Evolutionary conservation across 2,888 invertebrate species (phyloP), one percentile per base, ranked within the genome.

Genomic region (Hypolimnas misippus): DNA sequence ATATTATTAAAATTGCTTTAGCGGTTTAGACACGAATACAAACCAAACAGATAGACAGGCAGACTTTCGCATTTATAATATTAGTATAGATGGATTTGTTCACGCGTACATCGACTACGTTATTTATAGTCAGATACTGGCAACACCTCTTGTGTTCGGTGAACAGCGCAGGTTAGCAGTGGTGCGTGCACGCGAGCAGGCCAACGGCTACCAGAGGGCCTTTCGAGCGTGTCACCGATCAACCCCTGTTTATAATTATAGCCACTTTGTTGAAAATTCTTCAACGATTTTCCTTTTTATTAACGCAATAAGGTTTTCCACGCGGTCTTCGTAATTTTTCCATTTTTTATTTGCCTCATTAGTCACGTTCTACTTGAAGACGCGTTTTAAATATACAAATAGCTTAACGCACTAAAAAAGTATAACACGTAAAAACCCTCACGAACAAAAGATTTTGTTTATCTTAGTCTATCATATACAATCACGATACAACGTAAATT

Each of bases 181-280:
- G 86, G 87, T 87, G 89, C 90, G 90, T 83, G 79, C 76, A 78
- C 76, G 61, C 78, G 79, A 70, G 59, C 74, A 60, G 46, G 25
- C 46, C 16, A 71, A 76, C 73, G 81, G 78, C 73, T 69, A 70
- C 69, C 68, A 52, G 21, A 50, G 31, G 72, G 61, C 75, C 82
- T 77, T 70, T 86, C 79, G 82, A 76, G 84, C 89, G 82, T 88
- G 76, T 79, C 76, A 73, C 74, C 70, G 70, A 62, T 74, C 67
- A 66, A 65, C 70, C 68, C 62, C 49, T 38, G 19, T 56, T 50
- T 66, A 57, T 63, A 66, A 54, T 65, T 56, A 65, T 67, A 65
- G 59, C 49, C n/a, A 16, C 21, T 51, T 44, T 54, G 54, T 31
- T 55, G 54, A 55, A 46, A 40, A 58, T 38, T 53, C 29, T 54